Conservation (phyloP, 2,797 vertebrate species). For the Liasis olivaceus region DNA sequence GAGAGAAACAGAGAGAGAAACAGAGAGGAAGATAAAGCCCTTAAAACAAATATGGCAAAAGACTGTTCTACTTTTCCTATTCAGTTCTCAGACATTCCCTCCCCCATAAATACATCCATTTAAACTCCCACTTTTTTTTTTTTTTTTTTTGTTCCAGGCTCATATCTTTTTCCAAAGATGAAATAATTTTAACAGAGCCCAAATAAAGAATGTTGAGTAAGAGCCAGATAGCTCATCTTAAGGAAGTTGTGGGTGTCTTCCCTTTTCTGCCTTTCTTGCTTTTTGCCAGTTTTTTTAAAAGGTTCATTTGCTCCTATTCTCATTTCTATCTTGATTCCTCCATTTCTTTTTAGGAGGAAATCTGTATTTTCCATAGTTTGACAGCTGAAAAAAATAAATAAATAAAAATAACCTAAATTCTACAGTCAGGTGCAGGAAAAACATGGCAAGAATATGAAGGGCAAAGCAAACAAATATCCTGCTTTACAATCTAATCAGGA, state of each 20-base stretch:
- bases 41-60: no score
- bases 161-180: neutral
- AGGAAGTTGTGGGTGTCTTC: neutral
- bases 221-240: neutral
- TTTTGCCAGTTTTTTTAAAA: neutral
- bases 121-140: neutral
- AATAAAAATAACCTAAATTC: neutral
- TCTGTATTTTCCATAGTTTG: neutral
- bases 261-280: neutral
- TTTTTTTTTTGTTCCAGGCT: neutral
- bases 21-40: neutral
- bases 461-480: neutral
- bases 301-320: neutral
- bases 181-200: neutral
- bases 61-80: neutral
- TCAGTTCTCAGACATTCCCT: neutral
- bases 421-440: neutral
- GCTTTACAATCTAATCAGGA: neutral
- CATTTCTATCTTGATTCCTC: neutral
- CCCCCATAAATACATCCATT: neutral
- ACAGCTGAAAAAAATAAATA: neutral
- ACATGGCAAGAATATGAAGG: no score
- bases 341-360: neutral
- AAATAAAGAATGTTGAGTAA: neutral
- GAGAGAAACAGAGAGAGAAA: neutral